Conservation (phyloP, 2,113 vertebrate genomes). For the Psittacara wagleri region DNA sequence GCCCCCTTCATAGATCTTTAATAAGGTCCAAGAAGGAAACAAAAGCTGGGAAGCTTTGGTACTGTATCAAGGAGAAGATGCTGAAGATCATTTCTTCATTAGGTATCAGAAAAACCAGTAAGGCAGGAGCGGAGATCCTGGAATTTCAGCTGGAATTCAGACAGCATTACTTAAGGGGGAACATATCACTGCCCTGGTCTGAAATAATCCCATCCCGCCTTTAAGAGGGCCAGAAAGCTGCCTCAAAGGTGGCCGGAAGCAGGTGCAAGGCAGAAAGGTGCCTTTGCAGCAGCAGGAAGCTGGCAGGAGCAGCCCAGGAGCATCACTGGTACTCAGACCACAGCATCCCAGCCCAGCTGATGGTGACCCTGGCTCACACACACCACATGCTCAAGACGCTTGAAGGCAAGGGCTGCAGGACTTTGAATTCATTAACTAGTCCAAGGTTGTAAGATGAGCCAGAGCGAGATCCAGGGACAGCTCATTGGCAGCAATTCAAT, state of each 20-base stretch:
- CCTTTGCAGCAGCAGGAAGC: neutral
- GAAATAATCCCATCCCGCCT: neutral
- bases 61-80: neutral
- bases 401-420: neutral
- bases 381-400: neutral
- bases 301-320: neutral
- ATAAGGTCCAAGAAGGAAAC: rapidly evolving
- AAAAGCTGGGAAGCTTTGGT: neutral
- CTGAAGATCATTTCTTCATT: neutral
- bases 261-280: neutral
- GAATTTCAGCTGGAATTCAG: neutral
- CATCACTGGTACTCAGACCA: rapidly evolving
- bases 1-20: neutral
- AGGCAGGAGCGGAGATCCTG: neutral
- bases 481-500: neutral
- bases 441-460: conserved; percentile 8
- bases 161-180: neutral
- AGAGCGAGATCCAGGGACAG: neutral
- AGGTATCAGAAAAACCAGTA: neutral
- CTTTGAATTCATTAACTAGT: neutral
- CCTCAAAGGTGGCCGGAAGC: neutral
- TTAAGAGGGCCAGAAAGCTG: neutral
- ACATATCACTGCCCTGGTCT: neutral
- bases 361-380: neutral
- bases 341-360: neutral